A percentile compares a stretch with the other conserved stretches of the same genome.
These are phyloP conservation scores for Cyclophora punctaria DNA, from an alignment of 2,888 invertebrate species.

Conservation along the genomic window DNA sequence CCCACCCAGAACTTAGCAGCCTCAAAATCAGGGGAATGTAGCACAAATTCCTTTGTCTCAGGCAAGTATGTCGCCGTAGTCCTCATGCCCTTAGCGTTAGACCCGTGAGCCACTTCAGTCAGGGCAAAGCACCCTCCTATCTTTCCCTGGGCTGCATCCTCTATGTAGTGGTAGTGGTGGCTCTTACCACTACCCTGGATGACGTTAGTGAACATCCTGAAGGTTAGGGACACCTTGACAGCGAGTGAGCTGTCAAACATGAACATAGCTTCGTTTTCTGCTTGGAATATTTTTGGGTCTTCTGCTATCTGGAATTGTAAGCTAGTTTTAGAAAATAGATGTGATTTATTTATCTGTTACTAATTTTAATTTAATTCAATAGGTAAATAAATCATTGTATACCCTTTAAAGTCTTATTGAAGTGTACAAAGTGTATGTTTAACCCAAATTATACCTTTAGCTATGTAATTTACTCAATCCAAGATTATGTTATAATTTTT, in stretches of 20 bases:
- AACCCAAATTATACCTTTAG: too few relatives aligned
- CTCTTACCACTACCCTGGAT: slow-evolving; percentile 79
- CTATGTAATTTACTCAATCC: too few relatives aligned
- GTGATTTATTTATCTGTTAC: neutral
- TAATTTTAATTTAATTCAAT: too few relatives aligned
- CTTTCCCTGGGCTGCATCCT: slow-evolving; percentile 45
- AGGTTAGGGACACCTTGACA: slow-evolving; percentile 79
- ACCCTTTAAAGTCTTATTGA: too few relatives aligned
- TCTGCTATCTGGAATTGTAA: slow-evolving; percentile 46
- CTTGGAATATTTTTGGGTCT: slow-evolving; percentile 64
- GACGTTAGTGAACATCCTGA: slow-evolving; percentile 79
- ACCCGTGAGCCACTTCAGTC: slow-evolving; percentile 94
- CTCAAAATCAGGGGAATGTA: slow-evolving; percentile 91
- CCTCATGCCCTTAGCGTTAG: slow-evolving; percentile 90
- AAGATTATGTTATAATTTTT: too few relatives aligned
- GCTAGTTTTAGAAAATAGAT: slow-evolving; percentile 9
- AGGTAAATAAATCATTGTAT: neutral
- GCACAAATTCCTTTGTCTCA: slow-evolving; percentile 82
- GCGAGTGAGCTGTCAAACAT: slow-evolving; percentile 77
- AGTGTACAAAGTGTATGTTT: too few relatives aligned
- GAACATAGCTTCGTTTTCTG: slow-evolving; percentile 71
- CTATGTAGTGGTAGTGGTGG: slow-evolving; percentile 75
- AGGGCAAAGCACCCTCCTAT: slow-evolving; percentile 82
- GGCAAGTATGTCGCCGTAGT: slow-evolving; percentile 89
- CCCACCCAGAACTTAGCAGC: slow-evolving; percentile 96